Percentiles rank a stretch among this genome's conserved stretches.
Conservation (phyloP, 2,797 vertebrate genomes). For the Malurus splendens region DNA sequence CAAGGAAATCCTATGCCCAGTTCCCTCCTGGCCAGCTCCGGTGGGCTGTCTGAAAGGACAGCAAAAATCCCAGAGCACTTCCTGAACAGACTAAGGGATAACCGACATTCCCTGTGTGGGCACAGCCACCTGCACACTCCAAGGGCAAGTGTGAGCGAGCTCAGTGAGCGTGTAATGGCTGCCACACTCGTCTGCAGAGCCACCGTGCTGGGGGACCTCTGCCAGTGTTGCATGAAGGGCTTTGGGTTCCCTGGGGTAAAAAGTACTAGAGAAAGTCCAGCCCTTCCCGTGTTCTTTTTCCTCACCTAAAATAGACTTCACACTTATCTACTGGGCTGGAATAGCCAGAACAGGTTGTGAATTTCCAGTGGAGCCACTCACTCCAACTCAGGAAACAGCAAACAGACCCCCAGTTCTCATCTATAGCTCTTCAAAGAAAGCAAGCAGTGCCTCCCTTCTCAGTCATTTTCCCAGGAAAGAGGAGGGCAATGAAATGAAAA, state of each 20-base stretch:
- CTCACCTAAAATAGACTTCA: conserved; percentile 1
- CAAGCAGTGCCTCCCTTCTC: accelerated
- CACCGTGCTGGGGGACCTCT: neutral
- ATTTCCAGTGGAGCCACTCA: neutral
- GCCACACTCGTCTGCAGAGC: neutral
- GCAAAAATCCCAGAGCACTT: neutral
- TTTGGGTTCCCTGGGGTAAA: conserved; percentile 31
- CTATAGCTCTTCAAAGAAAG: neutral
- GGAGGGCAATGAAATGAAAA: neutral
- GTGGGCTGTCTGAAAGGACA: conserved; percentile 21
- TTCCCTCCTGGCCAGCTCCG: conserved; percentile 9
- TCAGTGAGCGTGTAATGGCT: conserved; percentile 27
- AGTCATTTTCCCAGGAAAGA: neutral
- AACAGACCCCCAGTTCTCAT: accelerated
- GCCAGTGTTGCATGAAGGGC: conserved; percentile 46
- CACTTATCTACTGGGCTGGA: neutral
- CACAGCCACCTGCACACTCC: neutral
- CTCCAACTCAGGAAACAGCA: neutral
- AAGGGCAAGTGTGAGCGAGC: neutral
- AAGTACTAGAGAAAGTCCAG: conserved; percentile 13
- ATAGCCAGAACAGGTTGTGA: neutral
- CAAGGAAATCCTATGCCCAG: neutral
- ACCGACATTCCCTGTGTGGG: neutral
- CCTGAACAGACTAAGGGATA: neutral
- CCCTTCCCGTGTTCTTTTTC: neutral